These are phyloP conservation scores for Melanerpes aurifrons DNA, from an alignment of 2,113 vertebrate genomes.

Conservation along the genomic window DNA sequence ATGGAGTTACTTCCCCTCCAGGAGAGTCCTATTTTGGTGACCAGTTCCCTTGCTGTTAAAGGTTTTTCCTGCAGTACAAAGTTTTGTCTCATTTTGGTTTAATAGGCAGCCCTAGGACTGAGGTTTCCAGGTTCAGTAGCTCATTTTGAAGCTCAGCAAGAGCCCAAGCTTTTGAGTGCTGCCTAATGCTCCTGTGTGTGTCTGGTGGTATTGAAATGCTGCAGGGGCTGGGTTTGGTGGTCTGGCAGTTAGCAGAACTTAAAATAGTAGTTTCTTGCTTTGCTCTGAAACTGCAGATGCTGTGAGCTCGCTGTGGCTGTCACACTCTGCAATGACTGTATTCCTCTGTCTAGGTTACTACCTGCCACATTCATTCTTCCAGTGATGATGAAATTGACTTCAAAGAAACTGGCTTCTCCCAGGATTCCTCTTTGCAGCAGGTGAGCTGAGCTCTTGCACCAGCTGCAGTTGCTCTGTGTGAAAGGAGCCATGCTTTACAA, in stretches of 20 bases:
- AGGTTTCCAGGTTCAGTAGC: neutral
- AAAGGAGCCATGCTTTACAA: neutral
- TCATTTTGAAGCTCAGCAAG: neutral
- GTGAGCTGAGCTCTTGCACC: conserved; percentile 80
- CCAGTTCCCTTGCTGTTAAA: neutral
- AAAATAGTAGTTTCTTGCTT: neutral
- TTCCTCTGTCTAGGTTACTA: conserved; percentile 87
- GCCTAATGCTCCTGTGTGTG: neutral
- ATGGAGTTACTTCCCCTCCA: neutral
- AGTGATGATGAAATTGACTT: conserved; percentile 99
- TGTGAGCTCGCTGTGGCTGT: neutral
- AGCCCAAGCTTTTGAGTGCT: too few relatives aligned
- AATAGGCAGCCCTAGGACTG: neutral
- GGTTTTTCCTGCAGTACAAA: neutral
- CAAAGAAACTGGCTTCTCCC: conserved; percentile 96
- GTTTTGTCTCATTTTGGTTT: neutral
- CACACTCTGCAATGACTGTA: neutral
- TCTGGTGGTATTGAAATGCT: neutral
- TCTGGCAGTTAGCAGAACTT: neutral
- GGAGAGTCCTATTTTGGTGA: neutral
- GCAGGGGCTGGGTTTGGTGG: neutral
- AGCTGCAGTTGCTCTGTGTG: neutral
- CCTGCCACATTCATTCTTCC: conserved; percentile 97
- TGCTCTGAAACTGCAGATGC: neutral
- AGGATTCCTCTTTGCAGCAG: conserved; percentile 98